Conservation (phyloP, 2,113 vertebrate species). For the Nanorana parkeri region DNA sequence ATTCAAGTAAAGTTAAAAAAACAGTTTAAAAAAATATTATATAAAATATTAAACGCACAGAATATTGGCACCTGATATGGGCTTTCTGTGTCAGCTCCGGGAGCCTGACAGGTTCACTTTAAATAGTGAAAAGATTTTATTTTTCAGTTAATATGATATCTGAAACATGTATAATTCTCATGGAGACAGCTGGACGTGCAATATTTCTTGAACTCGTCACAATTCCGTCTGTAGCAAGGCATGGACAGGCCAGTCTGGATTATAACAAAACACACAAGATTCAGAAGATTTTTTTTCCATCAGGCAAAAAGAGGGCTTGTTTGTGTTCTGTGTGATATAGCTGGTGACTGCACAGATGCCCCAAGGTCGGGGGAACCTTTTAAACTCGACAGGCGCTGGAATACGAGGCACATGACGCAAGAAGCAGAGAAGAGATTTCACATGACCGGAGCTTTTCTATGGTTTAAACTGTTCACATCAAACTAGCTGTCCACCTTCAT, state of each 20-base stretch:
- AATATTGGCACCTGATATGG: no score
- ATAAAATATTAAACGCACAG: no score
- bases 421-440: constrained; percentile 33
- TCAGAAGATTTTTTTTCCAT: neutral
- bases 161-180: neutral
- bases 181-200: neutral
- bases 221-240: neutral
- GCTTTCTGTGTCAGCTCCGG: no score
- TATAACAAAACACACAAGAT: neutral
- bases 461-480: constrained; percentile 26
- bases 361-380: neutral
- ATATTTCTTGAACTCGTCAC: neutral
- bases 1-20: no score
- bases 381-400: neutral
- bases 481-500: neutral
- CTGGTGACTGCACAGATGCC: constrained; percentile 33
- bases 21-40: no score
- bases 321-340: constrained; percentile 11
- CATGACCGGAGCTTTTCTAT: constrained; percentile 34
- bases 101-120: no score
- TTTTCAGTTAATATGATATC: neutral
- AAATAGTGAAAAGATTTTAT: no score
- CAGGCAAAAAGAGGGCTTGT: neutral
- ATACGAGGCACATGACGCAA: constrained; percentile 29
- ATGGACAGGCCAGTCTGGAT: neutral